Evolutionary conservation across 2,888 invertebrate species (phyloP).

Genomic region (Heliconius hortense): DNA sequence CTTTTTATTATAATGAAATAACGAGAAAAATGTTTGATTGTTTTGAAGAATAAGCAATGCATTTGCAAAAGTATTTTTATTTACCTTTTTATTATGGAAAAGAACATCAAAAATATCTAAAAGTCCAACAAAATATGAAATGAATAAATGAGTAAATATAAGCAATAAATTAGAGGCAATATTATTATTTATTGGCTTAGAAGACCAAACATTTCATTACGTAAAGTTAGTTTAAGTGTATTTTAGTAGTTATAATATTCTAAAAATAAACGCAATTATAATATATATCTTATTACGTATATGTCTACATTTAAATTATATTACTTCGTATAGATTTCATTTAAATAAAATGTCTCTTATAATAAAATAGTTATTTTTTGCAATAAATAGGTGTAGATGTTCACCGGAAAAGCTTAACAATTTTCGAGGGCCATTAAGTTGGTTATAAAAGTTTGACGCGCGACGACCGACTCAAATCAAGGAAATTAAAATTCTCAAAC

Average conservation of each 20-base stretch:
- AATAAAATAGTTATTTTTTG: background rate
- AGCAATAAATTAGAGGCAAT: too few relatives aligned
- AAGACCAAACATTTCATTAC: too few relatives aligned
- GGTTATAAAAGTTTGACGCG: conserved; percentile 42
- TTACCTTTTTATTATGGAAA: too few relatives aligned
- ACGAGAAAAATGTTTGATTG: background rate
- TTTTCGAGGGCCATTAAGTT: conserved; percentile 33
- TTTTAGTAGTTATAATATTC: too few relatives aligned
- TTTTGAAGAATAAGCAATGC: background rate
- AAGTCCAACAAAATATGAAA: too few relatives aligned
- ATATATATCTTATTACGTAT: too few relatives aligned
- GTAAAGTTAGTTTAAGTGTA: too few relatives aligned
- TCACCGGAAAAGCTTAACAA: conserved; percentile 20
- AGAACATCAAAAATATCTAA: too few relatives aligned
- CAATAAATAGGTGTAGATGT: background rate
- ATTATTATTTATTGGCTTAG: too few relatives aligned
- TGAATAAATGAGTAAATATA: too few relatives aligned
- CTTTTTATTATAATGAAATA: background rate
- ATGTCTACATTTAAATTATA: background rate
- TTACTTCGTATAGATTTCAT: background rate
- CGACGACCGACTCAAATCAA: conserved; percentile 62
- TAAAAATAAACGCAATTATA: too few relatives aligned
- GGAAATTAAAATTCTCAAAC: conserved; percentile 81
- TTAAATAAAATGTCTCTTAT: background rate
- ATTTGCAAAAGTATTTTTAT: background rate